A percentile compares a stretch with the other conserved stretches of the same genome.
Evolutionary conservation across 2,113 vertebrate species (phyloP).

Genomic region (Tamias sibiricus): DNA sequence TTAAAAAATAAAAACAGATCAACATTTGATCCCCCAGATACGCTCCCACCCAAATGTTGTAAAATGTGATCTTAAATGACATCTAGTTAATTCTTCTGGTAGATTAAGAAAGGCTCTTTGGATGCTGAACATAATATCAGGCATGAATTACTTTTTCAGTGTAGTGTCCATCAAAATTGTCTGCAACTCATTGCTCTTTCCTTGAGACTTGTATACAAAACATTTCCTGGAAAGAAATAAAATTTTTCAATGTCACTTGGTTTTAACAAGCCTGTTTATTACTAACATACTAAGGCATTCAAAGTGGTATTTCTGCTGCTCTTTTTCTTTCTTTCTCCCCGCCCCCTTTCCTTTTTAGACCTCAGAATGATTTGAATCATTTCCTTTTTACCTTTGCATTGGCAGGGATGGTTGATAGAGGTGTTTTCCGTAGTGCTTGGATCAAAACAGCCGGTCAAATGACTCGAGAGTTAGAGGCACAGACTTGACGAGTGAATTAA

Average conservation of each 20-base stretch:
- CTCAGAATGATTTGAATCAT: background rate
- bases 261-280: slow-evolving; percentile 2
- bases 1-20: no score
- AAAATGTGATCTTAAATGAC: background rate
- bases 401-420: slow-evolving; percentile 36
- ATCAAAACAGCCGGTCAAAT: slow-evolving; percentile 59
- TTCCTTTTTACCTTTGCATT: slow-evolving; percentile 25
- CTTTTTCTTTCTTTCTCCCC: no score
- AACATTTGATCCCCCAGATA: background rate
- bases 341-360: background rate
- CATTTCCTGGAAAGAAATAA: slow-evolving; percentile 12
- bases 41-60: background rate
- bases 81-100: background rate
- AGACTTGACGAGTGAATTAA: slow-evolving; percentile 76
- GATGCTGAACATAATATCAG: slow-evolving; percentile 27
- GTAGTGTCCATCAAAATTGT: background rate
- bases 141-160: slow-evolving; percentile 18
- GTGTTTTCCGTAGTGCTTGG: slow-evolving; percentile 70
- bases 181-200: background rate
- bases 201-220: background rate
- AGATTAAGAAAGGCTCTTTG: background rate
- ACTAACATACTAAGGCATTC: background rate
- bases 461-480: slow-evolving; percentile 70
- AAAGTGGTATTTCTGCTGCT: background rate
- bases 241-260: background rate